These are phyloP conservation scores for cattle (Bos taurus) DNA, from an alignment of 2,113 vertebrate genomes.

Conservation along the genomic window DNA sequence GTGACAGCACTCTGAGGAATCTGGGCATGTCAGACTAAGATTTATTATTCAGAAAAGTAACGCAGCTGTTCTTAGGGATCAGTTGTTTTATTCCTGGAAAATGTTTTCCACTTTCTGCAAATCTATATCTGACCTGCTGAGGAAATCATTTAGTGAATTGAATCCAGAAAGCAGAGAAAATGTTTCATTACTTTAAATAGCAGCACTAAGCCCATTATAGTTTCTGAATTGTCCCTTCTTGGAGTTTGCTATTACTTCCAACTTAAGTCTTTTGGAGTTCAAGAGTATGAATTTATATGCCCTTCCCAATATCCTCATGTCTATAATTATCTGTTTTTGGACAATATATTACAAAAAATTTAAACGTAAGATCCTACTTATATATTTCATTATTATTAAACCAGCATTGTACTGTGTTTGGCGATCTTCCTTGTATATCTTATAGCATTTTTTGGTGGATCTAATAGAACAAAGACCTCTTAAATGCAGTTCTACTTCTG, in stretches of 20 bases:
- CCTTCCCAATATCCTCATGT: background rate
- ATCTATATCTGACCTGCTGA: constrained; percentile 67
- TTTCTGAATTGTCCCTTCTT: constrained; percentile 18
- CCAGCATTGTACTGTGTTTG: background rate
- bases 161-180: constrained; percentile 56
- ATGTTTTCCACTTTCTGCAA: constrained; percentile 60
- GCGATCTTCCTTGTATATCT: background rate
- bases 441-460: background rate
- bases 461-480: constrained; percentile 34
- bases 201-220: constrained; percentile 29
- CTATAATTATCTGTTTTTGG: background rate
- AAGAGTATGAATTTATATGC: background rate
- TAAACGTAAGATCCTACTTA: background rate
- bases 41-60: constrained; percentile 23
- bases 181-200: constrained; percentile 64
- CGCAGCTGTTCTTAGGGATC: constrained; percentile 31
- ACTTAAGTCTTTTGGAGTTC: constrained; percentile 18
- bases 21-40: background rate
- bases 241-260: constrained; percentile 6
- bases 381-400: background rate
- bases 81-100: constrained; percentile 63
- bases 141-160: constrained; percentile 41
- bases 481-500: constrained; percentile 69
- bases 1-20: background rate
- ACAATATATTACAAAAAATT: background rate